phyloP scores from a whole-genome alignment of 2,888 invertebrate species.

The Morpho deidamia region DNA sequence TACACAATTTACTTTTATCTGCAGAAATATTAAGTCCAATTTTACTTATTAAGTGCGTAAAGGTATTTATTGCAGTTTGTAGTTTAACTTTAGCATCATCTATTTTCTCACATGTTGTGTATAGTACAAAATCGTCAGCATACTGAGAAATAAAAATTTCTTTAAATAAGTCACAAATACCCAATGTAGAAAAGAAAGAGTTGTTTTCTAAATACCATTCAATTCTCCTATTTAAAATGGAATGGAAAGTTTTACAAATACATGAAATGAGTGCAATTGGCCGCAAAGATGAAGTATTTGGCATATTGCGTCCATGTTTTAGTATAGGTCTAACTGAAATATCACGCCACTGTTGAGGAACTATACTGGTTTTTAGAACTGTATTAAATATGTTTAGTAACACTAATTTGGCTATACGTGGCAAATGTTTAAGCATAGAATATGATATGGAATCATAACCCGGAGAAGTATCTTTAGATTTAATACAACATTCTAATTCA shows the following conservation, averaged over 20 bases:
- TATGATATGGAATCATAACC: constrained; percentile 5
- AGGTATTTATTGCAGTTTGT: not conserved
- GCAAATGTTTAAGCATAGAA: constrained; percentile 7
- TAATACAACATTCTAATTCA: constrained; percentile 1
- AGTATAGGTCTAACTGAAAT: constrained; percentile 1
- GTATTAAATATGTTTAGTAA: constrained; percentile 9
- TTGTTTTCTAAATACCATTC: constrained; percentile 18
- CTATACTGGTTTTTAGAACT: not conserved
- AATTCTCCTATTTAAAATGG: constrained; percentile 12
- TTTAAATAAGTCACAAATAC: constrained; percentile 1
- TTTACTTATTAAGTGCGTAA: not conserved
- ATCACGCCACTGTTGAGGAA: constrained; percentile 15
- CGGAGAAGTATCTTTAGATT: constrained; percentile 3
- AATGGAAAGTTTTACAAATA: constrained; percentile 18
- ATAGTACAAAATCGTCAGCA: not conserved
- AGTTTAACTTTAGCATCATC: no score
- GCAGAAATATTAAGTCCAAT: not conserved
- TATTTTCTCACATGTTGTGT: not conserved
- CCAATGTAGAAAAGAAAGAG: constrained; percentile 12
- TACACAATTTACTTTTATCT: not conserved
- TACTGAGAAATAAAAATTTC: not conserved
- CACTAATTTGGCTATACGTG: not conserved
- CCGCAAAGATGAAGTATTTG: not conserved
- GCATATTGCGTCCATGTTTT: not conserved
- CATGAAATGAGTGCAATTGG: constrained; percentile 15